Evolutionary conservation across 2,888 invertebrate species (phyloP).

Genomic region (Leptopilina drosophilae): DNA sequence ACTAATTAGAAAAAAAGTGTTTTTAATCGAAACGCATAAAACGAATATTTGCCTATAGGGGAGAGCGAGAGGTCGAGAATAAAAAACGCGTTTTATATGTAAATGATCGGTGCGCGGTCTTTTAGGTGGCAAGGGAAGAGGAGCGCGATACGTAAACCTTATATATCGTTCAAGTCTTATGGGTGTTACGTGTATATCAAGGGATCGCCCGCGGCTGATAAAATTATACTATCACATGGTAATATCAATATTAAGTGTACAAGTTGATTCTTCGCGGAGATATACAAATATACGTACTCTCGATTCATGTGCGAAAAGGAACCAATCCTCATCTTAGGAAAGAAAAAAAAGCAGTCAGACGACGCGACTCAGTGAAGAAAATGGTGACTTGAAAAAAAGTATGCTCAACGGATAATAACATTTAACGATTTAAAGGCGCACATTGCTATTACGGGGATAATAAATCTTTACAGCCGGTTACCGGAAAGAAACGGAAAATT

Average conservation of each 20-base stretch:
- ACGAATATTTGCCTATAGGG: conserved; percentile 7
- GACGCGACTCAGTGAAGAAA: not conserved
- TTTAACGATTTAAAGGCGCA: conserved; percentile 29
- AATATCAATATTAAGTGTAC: conserved; percentile 57
- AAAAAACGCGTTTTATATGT: conserved; percentile 63
- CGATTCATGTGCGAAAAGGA: not conserved
- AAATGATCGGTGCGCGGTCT: conserved; percentile 56
- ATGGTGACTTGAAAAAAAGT: conserved; percentile 44
- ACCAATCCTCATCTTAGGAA: conserved; percentile 7
- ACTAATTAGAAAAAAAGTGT: conserved; percentile 54
- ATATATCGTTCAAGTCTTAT: conserved; percentile 11
- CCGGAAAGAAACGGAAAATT: conserved; percentile 27
- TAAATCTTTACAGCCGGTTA: conserved; percentile 30
- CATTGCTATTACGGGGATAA: conserved; percentile 20
- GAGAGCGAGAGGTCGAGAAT: conserved; percentile 37
- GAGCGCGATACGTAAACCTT: not conserved
- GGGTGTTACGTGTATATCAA: conserved; percentile 42
- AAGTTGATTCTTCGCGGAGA: conserved; percentile 10
- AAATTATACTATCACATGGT: conserved; percentile 65
- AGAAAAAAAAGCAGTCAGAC: conserved; percentile 8
- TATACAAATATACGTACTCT: not conserved
- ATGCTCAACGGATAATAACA: conserved; percentile 29
- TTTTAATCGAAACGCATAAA: conserved; percentile 46
- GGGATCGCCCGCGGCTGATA: conserved; percentile 55
- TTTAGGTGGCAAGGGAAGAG: not conserved